Base-by-base conservation (phyloP, 2,797 vertebrate genomes). In the Pogoniulus pusillus region DNA sequence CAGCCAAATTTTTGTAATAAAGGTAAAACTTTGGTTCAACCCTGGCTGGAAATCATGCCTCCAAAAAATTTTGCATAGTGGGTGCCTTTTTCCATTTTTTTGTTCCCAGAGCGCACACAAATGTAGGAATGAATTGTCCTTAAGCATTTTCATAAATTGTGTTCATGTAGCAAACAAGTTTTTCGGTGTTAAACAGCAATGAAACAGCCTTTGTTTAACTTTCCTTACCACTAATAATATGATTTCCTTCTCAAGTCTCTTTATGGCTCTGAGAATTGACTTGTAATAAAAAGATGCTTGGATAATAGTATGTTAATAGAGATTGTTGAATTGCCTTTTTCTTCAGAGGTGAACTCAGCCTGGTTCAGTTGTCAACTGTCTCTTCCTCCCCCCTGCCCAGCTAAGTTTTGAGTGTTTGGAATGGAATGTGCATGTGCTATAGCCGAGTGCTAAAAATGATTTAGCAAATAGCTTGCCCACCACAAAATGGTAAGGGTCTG, bases 251-350 rank as follows among this genome's bases (percentile, higher is more conserved):
- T 91, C 35, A 74, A 86, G 73, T 58, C 43, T 88, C 91, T 94
- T 94, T 94, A 70, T 66, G 87, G 87, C 80, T 96, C 66, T 35
- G 54, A 85, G 91, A 96, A 94, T 94, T 82, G 93, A 49, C 92
- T 95, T 89, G 53, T 87, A 91, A 90, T 85, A 78, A 69, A 69
- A 91, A 85, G 87, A 68, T 87, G 54, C 68, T 93, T 0, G 1
- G 60, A 32, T 84, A 89, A 92, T 80, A 47, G 59, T 76, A 81
- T 8, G 20, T 69, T 93, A 93, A 82, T 59, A 29, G 51, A 68
- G 73, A 51, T 57, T 43, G 63, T 63, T 81, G 81, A 78, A 54
- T 68, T 73, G 49, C 23, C 24, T 76, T 63, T 88, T 76, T 41
- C 63, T 83, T 84, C 24, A 23, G 79, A 93, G 90, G 80, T 87